phyloP scores from a whole-genome alignment of 1,140 invertebrate genomes.

The Andricus grossulariae region DNA sequence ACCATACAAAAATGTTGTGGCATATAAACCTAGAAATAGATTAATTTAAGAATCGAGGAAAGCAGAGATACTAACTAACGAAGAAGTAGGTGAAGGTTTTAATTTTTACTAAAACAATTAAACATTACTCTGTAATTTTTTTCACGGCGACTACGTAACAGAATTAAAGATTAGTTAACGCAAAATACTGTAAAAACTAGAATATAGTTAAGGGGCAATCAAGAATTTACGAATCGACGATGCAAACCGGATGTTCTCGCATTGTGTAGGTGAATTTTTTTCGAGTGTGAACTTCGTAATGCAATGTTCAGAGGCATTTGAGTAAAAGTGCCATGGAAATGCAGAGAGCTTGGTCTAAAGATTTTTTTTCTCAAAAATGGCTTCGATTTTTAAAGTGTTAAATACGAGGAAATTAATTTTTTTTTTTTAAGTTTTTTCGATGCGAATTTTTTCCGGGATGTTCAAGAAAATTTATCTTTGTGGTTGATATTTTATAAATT shows the following conservation, averaged over 20 bases:
- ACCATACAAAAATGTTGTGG: background rate
- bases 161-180: background rate
- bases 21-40: slow-evolving; percentile 22
- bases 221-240: no score
- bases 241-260: no score
- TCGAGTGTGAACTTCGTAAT: background rate
- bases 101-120: background rate
- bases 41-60: background rate
- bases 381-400: no score
- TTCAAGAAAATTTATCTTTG: background rate
- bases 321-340: slow-evolving; percentile 9
- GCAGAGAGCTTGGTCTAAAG: background rate
- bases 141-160: background rate
- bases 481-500: background rate
- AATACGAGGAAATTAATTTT: background rate
- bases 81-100: slow-evolving; percentile 14
- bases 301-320: background rate
- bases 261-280: background rate
- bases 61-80: background rate
- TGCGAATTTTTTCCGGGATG: background rate
- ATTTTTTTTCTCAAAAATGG: background rate
- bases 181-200: background rate
- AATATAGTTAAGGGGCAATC: no score
- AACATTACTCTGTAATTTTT: background rate
- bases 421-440: background rate